These are phyloP conservation scores for Mastigias papua DNA, from an alignment of 30 jellyfish, hydroid and myxozoan genomes.

Conservation along the genomic window DNA sequence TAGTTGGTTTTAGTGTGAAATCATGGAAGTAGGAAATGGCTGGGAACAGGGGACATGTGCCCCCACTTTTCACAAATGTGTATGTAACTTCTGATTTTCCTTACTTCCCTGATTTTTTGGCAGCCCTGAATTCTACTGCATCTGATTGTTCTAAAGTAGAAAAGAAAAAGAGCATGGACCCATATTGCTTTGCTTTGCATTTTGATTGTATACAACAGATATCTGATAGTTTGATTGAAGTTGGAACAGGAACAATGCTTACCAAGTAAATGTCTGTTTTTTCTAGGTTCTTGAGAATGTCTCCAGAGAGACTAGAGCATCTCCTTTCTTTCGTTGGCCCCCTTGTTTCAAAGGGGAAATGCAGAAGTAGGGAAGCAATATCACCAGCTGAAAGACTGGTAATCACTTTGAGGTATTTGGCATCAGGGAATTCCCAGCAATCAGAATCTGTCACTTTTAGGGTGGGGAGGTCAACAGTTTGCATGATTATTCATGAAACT, in stretches of 20 bases:
- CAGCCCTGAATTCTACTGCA: background rate
- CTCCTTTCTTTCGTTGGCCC: slow-evolving; percentile 52
- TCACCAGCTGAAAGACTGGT: slow-evolving; percentile 56
- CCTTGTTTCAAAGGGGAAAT: slow-evolving; percentile 36
- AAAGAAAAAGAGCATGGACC: background rate
- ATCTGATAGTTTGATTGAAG: background rate
- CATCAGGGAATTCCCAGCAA: slow-evolving; percentile 75
- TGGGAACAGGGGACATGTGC: background rate
- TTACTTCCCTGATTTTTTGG: background rate
- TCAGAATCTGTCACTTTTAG: slow-evolving; percentile 50
- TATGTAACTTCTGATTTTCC: background rate
- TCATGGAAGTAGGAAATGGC: background rate
- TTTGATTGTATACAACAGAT: background rate
- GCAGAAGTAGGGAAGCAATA: slow-evolving; percentile 20
- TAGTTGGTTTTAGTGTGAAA: background rate
- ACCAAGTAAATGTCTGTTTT: background rate
- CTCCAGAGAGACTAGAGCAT: slow-evolving; percentile 73
- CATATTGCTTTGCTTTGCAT: background rate
- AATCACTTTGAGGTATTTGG: slow-evolving; percentile 66
- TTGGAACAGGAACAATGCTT: background rate
- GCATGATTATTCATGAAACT: slow-evolving; percentile 55
- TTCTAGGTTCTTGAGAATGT: slow-evolving; percentile 54
- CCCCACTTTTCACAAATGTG: background rate
- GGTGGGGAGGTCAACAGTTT: slow-evolving; percentile 59
- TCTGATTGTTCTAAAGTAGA: background rate